Base-by-base conservation (phyloP, 1,140 invertebrate genomes). In the Tachypleus tridentatus region DNA sequence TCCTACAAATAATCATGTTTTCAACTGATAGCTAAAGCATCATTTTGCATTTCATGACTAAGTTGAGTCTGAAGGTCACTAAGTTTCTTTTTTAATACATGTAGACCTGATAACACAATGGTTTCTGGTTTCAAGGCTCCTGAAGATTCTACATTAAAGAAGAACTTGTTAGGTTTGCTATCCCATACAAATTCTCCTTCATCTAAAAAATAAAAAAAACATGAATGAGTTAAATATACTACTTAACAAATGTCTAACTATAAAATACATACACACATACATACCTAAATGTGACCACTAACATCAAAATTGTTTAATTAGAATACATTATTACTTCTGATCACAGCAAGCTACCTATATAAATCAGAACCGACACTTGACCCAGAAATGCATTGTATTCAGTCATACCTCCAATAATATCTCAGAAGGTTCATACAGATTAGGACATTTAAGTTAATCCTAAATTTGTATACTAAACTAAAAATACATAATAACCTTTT, bases 101-200 rank as follows among this genome's bases (percentile, higher is more conserved):
- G 86, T 11, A 98, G 86, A 5, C 93, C 94, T 84, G 93, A 95
- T 70, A 93, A 83, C 1, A 99, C 92, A 73, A 99, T 98, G 76
- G 94, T 98, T 77, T 99, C 94, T 49, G 97, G 96, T 75, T 88
- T 91, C 4, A 99, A 79, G 4, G 94, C 86, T 49, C 96, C 96
- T 66, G 88, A 86, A 7, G 93, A 91, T 79, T 99, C 97, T 0
- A 99, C 92, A 80, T 97, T 98, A 73, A 88, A 95, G 76, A 84
- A 99, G 76, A 96, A 99, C 80, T 98, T 98, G 75, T 96, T 97
- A 8, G 97, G 92, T 77, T 95, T 95, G 5, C 88, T 87, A 76
- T 91, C 87, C 81, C 89, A 89, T 72, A 95, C 92, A 74, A 89
- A 98, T 7, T 89, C 85, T 4, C 91, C 95, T 82, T 99, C 89